These are phyloP conservation scores for Unio delphinus DNA, from an alignment of 2,888 invertebrate genomes.

Conservation along the genomic window DNA sequence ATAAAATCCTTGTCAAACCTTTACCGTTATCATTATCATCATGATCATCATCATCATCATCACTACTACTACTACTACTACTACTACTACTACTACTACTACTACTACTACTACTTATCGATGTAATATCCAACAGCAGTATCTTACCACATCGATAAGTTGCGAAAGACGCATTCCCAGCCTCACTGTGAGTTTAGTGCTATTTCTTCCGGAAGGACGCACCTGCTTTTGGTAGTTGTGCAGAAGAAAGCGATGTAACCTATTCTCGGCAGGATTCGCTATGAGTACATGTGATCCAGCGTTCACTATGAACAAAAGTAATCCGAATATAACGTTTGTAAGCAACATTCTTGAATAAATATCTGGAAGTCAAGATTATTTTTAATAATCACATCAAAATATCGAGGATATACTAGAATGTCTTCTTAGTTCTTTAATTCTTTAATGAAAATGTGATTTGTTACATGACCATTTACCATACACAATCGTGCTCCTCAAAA, in stretches of 20 bases:
- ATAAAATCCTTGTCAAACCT: not conserved
- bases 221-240: constrained; percentile 93
- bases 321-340: too few relatives aligned
- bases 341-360: too few relatives aligned
- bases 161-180: constrained; percentile 93
- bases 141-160: constrained; percentile 96
- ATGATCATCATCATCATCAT: constrained; percentile 3
- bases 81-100: constrained; percentile 1
- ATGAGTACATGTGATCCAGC: too few relatives aligned
- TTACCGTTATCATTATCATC: constrained; percentile 9
- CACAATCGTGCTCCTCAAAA: too few relatives aligned
- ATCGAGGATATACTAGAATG: too few relatives aligned
- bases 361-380: too few relatives aligned
- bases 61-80: not conserved
- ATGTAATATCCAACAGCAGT: too few relatives aligned
- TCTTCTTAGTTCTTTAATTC: too few relatives aligned
- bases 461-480: too few relatives aligned
- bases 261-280: constrained; percentile 74
- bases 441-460: too few relatives aligned
- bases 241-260: constrained; percentile 95
- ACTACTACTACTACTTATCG: constrained; percentile 11
- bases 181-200: constrained; percentile 93
- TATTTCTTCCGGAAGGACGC: constrained; percentile 93
- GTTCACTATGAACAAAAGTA: too few relatives aligned
- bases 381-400: too few relatives aligned